Evolutionary conservation across 1,140 invertebrate species (phyloP).

Genomic region (Diabrotica undecimpunctata): DNA sequence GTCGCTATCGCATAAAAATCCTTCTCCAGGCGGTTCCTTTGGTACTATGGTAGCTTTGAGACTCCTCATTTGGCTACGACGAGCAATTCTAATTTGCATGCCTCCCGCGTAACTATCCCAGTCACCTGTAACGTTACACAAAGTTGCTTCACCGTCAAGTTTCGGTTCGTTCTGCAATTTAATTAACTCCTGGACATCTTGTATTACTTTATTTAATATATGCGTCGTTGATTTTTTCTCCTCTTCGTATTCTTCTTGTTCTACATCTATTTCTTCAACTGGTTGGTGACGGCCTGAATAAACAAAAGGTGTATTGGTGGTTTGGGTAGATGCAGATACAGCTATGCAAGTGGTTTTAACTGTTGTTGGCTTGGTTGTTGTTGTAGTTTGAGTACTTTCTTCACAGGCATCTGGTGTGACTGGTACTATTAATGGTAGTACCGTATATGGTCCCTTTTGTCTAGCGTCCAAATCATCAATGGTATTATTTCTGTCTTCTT

Average conservation of each 20-base stretch:
- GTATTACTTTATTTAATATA: conserved; percentile 28
- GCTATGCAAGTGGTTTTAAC: not conserved
- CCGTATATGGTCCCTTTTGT: conserved; percentile 27
- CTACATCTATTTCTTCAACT: not conserved
- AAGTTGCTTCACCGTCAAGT: conserved; percentile 14
- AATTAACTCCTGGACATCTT: conserved; percentile 35
- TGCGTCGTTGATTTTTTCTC: conserved; percentile 15
- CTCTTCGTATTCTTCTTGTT: conserved; percentile 14
- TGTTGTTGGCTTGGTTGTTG: not conserved
- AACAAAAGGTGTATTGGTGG: not conserved
- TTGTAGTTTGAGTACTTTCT: not conserved
- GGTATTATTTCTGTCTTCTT: not conserved
- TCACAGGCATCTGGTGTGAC: conserved; percentile 6
- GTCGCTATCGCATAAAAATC: conserved; percentile 31
- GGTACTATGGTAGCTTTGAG: conserved; percentile 9
- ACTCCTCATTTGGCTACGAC: conserved; percentile 12
- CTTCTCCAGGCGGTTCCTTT: conserved; percentile 29
- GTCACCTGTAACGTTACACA: conserved; percentile 36
- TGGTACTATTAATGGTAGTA: conserved; percentile 32
- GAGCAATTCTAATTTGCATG: conserved; percentile 29
- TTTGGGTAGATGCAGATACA: not conserved
- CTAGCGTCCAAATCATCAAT: too few relatives aligned
- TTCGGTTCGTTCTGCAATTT: conserved; percentile 21
- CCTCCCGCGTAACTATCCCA: conserved; percentile 41
- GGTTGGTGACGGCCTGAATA: not conserved